These are phyloP conservation scores for Polydrusus pterygomalis DNA, from an alignment of 2,888 invertebrate genomes.

Conservation along the genomic window DNA sequence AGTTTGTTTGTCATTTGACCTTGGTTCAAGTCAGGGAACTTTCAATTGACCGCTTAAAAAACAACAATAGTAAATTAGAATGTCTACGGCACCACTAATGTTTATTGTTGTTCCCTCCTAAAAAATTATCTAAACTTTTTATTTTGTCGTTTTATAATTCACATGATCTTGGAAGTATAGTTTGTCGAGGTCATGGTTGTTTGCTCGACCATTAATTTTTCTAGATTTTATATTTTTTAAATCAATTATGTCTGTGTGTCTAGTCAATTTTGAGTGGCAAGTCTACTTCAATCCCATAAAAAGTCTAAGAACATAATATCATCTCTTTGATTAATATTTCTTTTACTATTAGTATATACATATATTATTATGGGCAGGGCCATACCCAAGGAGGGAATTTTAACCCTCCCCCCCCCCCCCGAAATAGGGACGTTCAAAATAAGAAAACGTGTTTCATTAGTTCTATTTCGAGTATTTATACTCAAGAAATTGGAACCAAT, in stretches of 20 bases:
- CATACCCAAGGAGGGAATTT: too few relatives aligned
- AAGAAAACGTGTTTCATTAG: too few relatives aligned
- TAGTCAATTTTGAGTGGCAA: too few relatives aligned
- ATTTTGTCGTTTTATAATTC: conserved; percentile 23
- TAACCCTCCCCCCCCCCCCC: too few relatives aligned
- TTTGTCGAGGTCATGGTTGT: conserved; percentile 48
- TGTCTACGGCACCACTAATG: conserved; percentile 57
- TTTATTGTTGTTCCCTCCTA: conserved; percentile 47
- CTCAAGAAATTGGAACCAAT: too few relatives aligned
- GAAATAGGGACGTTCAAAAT: too few relatives aligned
- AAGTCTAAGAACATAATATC: too few relatives aligned
- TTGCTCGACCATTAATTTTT: neutral
- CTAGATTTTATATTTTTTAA: neutral
- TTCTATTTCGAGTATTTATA: too few relatives aligned
- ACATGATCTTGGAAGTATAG: conserved; percentile 25
- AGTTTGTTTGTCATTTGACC: conserved; percentile 54
- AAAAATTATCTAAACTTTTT: conserved; percentile 46
- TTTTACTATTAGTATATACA: too few relatives aligned
- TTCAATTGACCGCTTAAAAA: conserved; percentile 54
- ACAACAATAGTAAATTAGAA: conserved; percentile 57
- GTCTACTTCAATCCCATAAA: too few relatives aligned
- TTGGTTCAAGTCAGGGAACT: conserved; percentile 54
- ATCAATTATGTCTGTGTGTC: neutral
- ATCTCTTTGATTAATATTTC: too few relatives aligned
- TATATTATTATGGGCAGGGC: too few relatives aligned